Percentiles rank a stretch among this genome's conserved stretches.
Evolutionary conservation across 2,113 vertebrate species (phyloP).

Genomic region (Tychaedon coryphoeus): DNA sequence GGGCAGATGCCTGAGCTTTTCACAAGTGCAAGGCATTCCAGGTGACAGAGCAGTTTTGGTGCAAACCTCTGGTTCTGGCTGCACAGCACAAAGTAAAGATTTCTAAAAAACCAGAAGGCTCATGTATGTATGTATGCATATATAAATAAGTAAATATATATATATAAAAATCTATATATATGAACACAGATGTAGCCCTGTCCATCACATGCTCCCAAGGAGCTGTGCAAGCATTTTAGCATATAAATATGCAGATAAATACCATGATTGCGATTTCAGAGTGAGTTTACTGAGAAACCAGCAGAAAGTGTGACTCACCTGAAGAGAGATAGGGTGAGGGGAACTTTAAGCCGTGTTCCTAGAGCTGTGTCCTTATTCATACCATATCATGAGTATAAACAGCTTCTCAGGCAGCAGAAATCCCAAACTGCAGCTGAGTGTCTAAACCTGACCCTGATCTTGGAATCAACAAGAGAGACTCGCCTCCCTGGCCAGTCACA

Average conservation of each 20-base stretch:
- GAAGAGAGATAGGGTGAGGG: background rate
- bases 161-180: too few relatives aligned
- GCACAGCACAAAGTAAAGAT: background rate
- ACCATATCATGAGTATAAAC: background rate
- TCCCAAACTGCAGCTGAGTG: background rate
- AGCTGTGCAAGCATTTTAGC: background rate
- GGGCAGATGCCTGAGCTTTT: background rate
- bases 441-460: background rate
- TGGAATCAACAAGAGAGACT: background rate
- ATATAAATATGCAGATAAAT: background rate
- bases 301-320: background rate
- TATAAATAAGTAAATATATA: too few relatives aligned
- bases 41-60: background rate
- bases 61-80: background rate
- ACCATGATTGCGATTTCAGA: background rate
- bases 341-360: background rate
- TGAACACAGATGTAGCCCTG: background rate
- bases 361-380: background rate
- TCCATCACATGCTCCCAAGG: background rate
- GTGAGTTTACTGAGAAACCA: background rate
- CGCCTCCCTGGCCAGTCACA: rapidly evolving
- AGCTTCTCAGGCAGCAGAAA: background rate
- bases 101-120: background rate
- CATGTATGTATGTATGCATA: background rate
- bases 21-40: background rate